Conservation (phyloP, 2,888 invertebrate genomes). For the Asteroscopus sphinx region DNA sequence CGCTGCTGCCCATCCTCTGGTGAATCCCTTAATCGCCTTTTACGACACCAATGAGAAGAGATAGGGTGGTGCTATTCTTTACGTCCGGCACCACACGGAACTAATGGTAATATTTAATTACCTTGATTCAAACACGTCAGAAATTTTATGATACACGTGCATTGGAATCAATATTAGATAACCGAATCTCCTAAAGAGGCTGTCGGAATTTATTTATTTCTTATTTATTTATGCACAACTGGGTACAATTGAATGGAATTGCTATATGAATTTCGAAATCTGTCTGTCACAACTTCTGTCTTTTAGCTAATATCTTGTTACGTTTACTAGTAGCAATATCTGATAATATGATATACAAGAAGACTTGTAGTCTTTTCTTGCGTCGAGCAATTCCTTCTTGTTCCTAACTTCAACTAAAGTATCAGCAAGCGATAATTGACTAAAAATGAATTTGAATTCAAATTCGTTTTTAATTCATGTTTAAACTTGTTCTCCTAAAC, state of each 20-base stretch:
- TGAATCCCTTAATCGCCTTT: too few relatives aligned
- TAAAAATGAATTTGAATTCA: constrained; percentile 4
- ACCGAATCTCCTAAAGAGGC: constrained; percentile 27
- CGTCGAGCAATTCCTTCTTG: neutral
- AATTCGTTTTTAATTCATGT: constrained; percentile 1
- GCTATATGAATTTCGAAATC: constrained; percentile 26
- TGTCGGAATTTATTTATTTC: too few relatives aligned
- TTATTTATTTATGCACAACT: too few relatives aligned
- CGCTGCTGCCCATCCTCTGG: too few relatives aligned
- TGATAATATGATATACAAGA: neutral
- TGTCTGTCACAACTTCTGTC: constrained; percentile 35
- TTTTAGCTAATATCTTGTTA: constrained; percentile 2
- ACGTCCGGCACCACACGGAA: too few relatives aligned
- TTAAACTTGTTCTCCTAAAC: constrained; percentile 4
- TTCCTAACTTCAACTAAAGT: neutral
- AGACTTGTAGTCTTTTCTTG: too few relatives aligned
- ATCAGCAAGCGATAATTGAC: constrained; percentile 1
- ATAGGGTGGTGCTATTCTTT: too few relatives aligned
- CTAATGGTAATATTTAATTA: too few relatives aligned
- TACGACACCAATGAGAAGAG: too few relatives aligned
- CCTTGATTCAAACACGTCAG: constrained; percentile 7
- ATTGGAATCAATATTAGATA: constrained; percentile 33
- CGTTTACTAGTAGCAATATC: too few relatives aligned
- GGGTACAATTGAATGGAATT: too few relatives aligned
- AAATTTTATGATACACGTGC: constrained; percentile 21